phyloP scores from a whole-genome alignment of 2,113 vertebrate genomes.

The Crotalus tigris region DNA sequence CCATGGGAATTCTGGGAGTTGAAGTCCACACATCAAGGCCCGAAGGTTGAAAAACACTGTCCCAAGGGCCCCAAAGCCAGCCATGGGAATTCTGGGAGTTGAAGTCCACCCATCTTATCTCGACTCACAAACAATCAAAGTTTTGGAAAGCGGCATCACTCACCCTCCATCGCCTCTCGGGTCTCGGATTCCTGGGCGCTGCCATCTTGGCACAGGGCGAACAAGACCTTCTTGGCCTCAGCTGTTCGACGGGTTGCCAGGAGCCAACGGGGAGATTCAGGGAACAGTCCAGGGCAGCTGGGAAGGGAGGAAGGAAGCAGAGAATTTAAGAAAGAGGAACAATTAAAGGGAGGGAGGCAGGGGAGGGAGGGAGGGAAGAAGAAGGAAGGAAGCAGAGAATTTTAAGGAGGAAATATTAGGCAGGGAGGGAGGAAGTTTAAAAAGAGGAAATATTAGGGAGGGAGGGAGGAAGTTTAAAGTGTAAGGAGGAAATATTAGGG shows the following conservation, averaged over 20 bases:
- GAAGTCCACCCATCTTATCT: neutral
- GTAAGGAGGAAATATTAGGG: no score
- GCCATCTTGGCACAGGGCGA: conserved; percentile 76
- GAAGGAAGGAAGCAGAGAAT: no score
- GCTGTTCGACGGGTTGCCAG: conserved; percentile 73
- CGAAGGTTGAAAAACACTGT: no score
- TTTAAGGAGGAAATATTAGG: no score
- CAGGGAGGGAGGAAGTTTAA: no score
- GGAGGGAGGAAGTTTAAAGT: no score
- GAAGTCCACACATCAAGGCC: no score
- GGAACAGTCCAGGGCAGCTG: conserved; percentile 83
- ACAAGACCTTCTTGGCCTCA: conserved; percentile 73
- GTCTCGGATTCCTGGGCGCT: conserved; percentile 46
- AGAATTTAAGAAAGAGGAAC: neutral
- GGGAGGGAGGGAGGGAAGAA: neutral
- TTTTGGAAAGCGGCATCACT: conserved; percentile 63
- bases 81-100: neutral
- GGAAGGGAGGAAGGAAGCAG: neutral
- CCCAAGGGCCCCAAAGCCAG: no score
- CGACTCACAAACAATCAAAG: neutral
- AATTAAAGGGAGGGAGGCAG: neutral
- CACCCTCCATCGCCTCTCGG: neutral
- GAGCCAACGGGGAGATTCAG: conserved; percentile 86
- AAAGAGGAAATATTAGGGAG: no score
- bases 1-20: no score